Evolutionary conservation across 2,797 vertebrate species (phyloP).

Genomic region (Chaetophractus vellerosus): DNA sequence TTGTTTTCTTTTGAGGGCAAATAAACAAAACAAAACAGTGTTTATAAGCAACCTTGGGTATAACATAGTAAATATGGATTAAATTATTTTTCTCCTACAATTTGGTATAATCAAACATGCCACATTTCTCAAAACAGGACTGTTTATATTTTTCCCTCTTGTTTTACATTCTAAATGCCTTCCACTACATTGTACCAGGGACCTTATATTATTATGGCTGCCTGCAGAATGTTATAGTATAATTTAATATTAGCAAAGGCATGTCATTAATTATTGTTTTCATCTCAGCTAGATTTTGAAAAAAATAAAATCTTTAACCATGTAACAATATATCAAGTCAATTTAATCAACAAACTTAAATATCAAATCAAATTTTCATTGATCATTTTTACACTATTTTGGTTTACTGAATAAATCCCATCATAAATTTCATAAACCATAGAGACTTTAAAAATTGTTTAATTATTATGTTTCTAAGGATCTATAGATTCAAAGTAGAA

Average conservation of each 20-base stretch:
- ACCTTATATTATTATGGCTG: neutral
- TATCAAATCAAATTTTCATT: constrained; percentile 51
- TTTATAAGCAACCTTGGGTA: neutral
- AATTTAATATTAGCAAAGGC: neutral
- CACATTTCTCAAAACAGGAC: constrained; percentile 31
- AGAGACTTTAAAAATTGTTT: constrained; percentile 35
- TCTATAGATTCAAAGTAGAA: constrained; percentile 11
- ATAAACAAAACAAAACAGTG: neutral
- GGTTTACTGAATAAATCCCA: constrained; percentile 20
- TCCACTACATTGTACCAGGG: neutral
- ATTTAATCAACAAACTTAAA: constrained; percentile 20
- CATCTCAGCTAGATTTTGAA: neutral
- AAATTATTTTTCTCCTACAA: constrained; percentile 33
- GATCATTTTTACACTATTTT: constrained; percentile 54
- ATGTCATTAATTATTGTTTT: neutral
- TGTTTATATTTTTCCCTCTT: neutral
- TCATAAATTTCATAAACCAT: constrained; percentile 4
- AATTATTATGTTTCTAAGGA: constrained; percentile 43
- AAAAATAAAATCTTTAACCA: neutral
- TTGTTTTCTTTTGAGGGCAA: neutral
- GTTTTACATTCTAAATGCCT: neutral
- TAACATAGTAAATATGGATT: neutral
- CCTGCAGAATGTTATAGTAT: neutral
- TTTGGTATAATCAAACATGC: neutral
- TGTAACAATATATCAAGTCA: neutral